Conservation (phyloP, 2,113 vertebrate genomes). For the Poeciliopsis occidentalis region DNA sequence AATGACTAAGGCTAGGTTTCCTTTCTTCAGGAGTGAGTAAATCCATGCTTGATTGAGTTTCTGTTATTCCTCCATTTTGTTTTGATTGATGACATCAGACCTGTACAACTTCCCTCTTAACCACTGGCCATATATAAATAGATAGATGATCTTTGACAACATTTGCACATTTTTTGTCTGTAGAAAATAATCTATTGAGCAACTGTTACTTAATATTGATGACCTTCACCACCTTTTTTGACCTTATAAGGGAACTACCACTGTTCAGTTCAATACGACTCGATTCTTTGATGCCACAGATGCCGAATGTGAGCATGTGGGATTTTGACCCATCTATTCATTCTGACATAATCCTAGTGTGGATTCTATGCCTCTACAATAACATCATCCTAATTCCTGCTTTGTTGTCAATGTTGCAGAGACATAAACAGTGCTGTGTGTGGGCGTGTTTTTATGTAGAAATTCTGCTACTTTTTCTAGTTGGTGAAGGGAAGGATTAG, state of each 20-base stretch:
- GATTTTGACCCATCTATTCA: constrained; percentile 8
- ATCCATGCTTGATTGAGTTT: too few species aligned
- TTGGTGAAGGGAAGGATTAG: neutral
- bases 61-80: too few species aligned
- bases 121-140: neutral
- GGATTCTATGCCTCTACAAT: neutral
- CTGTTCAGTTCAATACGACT: neutral
- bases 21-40: too few species aligned
- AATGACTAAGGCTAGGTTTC: too few species aligned
- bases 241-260: neutral
- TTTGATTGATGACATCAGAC: neutral
- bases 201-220: neutral
- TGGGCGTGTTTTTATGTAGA: neutral
- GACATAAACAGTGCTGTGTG: neutral
- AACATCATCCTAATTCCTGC: neutral
- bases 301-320: neutral
- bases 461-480: neutral
- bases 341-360: constrained; percentile 3
- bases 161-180: neutral
- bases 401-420: neutral
- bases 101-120: neutral
- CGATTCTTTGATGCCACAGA: neutral
- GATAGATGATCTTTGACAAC: neutral
- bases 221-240: too few species aligned
- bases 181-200: neutral